A percentile compares a stretch with the other conserved stretches of the same genome.
phyloP scores from a whole-genome alignment of 2,888 invertebrate species.

The Drosophila greeni region DNA sequence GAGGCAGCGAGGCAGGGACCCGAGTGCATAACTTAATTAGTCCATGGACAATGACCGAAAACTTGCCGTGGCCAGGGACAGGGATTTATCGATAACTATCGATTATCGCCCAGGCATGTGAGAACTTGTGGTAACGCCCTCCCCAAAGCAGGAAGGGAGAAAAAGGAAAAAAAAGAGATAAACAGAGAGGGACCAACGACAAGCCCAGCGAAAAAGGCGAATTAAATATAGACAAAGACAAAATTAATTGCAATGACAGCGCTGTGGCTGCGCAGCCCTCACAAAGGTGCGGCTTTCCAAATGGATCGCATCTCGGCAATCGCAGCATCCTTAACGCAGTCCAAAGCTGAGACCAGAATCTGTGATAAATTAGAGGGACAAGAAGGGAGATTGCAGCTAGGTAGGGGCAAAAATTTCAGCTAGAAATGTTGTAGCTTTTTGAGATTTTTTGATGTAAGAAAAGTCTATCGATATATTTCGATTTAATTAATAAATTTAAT shows the following conservation, averaged over 20 bases:
- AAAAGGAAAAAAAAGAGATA: background rate
- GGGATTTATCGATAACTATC: constrained; percentile 23
- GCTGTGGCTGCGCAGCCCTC: constrained; percentile 12
- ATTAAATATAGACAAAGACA: constrained; percentile 63
- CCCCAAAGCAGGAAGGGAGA: background rate
- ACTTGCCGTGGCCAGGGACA: constrained; percentile 21
- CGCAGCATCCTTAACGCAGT: constrained; percentile 44
- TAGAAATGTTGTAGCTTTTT: background rate
- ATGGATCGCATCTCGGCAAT: constrained; percentile 47
- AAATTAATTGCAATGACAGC: constrained; percentile 63
- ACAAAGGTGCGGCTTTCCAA: constrained; percentile 36
- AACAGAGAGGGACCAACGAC: constrained; percentile 26
- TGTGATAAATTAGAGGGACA: constrained; percentile 57
- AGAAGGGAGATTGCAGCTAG: background rate
- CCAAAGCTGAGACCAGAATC: constrained; percentile 38
- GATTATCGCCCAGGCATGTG: constrained; percentile 19
- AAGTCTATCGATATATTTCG: background rate
- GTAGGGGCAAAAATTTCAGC: background rate
- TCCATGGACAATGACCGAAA: constrained; percentile 44
- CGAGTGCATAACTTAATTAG: constrained; percentile 61
- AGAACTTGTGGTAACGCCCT: constrained; percentile 36
- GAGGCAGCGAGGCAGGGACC: background rate
- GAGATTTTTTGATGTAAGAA: background rate
- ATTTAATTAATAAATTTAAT: background rate
- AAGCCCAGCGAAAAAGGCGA: constrained; percentile 54